Base-by-base conservation (phyloP, 2,888 invertebrate species). In the Lithodes maja region DNA sequence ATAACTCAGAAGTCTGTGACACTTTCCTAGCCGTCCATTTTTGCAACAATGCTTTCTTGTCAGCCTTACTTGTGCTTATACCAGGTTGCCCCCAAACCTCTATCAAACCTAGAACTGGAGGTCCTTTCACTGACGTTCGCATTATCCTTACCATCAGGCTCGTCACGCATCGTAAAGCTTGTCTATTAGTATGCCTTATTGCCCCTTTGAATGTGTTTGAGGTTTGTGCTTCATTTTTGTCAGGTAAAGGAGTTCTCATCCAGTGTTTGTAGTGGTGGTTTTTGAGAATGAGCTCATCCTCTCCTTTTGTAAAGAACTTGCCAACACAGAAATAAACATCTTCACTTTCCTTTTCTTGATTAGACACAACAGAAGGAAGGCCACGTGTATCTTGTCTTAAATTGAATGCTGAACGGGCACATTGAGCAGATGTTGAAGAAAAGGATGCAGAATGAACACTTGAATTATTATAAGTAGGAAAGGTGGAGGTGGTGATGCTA, bases 61-160 rank as follows among this genome's bases (percentile, higher is more conserved):
- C 49, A 53, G 3, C 15, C 68, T 84, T 84, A 5, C 68, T 61
- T 61, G 85, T 81, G 54, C 61, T 69, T 61, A 87, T 77, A 33
- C 87, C 77, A 15, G 90, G 87, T 53, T 90, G 90, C 17, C 90
- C 90, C 90, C 90, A 90, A 7, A 90, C 71, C 17, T 90, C 87
- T 12, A 90, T 15, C 1, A 77, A 68, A 3, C 54, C 49, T 12
- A 90, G 54, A n/a, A 87, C 90, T 68, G 90, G 90, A 9, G 87
- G 85, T 33, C 85, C 85, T 50, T 55, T 90, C 54, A 68, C 84
- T 17, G 50, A 15, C 78, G 87, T 90, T 9, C 78, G 68, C 52
- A 83, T 12, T n/a, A 91, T 84, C n/a, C 83, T 82, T 79, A 91
- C 69, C 54, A 85, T 75, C 49, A 91, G n/a, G 15, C 85, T 87